These are phyloP conservation scores for Allygus modestus DNA, from an alignment of 2,888 invertebrate genomes.

Conservation along the genomic window DNA sequence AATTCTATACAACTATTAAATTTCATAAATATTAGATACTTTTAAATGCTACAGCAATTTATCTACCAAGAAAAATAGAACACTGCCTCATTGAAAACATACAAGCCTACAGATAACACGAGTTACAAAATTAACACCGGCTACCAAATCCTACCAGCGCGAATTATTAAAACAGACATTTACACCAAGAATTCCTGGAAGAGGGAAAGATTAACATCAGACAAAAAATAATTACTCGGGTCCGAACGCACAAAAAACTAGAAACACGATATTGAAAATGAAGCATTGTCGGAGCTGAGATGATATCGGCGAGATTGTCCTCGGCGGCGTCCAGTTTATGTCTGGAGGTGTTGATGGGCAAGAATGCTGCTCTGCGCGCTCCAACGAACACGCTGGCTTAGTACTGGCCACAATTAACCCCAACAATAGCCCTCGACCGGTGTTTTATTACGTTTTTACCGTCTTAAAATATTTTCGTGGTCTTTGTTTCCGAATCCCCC, in stretches of 20 bases:
- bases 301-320: not conserved
- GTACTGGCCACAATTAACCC: constrained; percentile 45
- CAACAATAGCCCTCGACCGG: constrained; percentile 17
- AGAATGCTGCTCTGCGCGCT: constrained; percentile 28
- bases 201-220: not conserved
- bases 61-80: no score
- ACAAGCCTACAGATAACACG: no score
- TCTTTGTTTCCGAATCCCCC: constrained; percentile 30
- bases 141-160: not conserved
- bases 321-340: not conserved
- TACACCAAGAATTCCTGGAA: constrained; percentile 18
- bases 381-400: constrained; percentile 13
- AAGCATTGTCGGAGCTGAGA: constrained; percentile 20
- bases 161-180: not conserved
- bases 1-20: no score
- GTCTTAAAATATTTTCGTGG: constrained; percentile 49
- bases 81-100: no score
- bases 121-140: no score
- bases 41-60: no score
- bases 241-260: constrained; percentile 14
- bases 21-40: no score
- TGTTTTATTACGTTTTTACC: constrained; percentile 47
- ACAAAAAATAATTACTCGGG: constrained; percentile 36
- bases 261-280: constrained; percentile 41
- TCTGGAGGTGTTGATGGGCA: constrained; percentile 12